These are phyloP conservation scores for Aix galericulata DNA, from an alignment of 2,113 vertebrate species.

Conservation along the genomic window DNA sequence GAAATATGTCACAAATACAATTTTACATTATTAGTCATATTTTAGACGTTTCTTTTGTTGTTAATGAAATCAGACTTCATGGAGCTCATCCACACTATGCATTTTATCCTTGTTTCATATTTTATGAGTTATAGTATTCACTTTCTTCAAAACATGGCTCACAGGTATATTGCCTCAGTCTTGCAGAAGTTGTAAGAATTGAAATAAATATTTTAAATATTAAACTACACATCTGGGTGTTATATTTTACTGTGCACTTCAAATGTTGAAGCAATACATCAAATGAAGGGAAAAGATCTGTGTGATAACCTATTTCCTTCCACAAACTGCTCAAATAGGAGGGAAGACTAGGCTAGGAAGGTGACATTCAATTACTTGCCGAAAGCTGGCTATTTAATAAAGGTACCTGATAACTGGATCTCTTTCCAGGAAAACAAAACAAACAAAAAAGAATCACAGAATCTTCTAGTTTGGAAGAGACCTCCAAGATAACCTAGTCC, in stretches of 20 bases:
- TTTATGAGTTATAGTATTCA: not conserved
- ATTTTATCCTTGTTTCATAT: not conserved
- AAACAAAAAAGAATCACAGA: not conserved
- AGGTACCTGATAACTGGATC: not conserved
- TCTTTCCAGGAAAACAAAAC: not conserved
- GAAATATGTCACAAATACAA: not conserved
- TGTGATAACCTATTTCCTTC: not conserved
- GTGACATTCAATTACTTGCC: not conserved
- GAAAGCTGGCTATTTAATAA: not conserved
- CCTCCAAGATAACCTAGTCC: too few species aligned
- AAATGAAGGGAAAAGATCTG: not conserved
- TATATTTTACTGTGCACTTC: not conserved
- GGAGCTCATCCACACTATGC: not conserved
- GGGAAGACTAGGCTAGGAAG: not conserved
- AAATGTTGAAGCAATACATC: not conserved
- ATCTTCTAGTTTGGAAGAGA: too few species aligned
- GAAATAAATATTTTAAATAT: not conserved
- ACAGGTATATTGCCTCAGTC: not conserved
- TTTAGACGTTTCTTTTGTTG: not conserved
- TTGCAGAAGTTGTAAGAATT: not conserved
- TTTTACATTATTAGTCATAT: not conserved
- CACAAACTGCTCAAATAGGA: not conserved
- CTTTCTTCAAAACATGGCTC: not conserved
- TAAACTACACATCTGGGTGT: not conserved
- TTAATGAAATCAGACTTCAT: not conserved